Base-by-base conservation (phyloP, 2,797 vertebrate species). In the Poecilia picta region DNA sequence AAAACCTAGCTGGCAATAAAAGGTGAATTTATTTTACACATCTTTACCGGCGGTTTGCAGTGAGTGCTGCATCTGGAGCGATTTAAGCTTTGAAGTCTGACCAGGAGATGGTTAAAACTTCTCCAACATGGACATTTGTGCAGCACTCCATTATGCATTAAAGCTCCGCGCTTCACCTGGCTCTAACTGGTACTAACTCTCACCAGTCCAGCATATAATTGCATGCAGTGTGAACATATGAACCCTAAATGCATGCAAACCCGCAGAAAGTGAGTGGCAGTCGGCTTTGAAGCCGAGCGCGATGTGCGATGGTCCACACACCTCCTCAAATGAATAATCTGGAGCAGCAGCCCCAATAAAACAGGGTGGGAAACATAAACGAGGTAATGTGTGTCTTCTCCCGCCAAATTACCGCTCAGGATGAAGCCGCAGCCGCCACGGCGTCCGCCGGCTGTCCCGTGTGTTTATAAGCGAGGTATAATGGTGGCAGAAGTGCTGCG, bases 381-480 rank as follows among this genome's bases (percentile, higher is more conserved):
- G 11, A 84, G 68, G 72, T 46, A 81, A 89, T 87, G 84, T 78
- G 68, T 77, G 77, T 88, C 83, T 86, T 88, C 88, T 85, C 59
- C 85, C 62, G 81, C 80, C 87, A 85, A 87, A 89, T 92, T 87
- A 86, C 72, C 59, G 78, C 64, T 53, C 73, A 41, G 80, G 80
- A 46, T 81, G 79, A 75, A 84, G 80, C 57, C 33, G 28, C 39
- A 20, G 80, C 31, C 85, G 62, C 70, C 76, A 68, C 82, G 73
- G 83, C 82, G 81, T 83, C 77, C 73, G 33, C 3, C n/a, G 46
- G 31, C 46, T 13, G 41, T 77, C 75, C 74, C 66, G 75, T 78
- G 86, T 90, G 89, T 93, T 91, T 89, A 80, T 89, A 84, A 83
- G 81, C 18, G 15, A 84, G 79, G 76, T 87, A 73, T 91, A 89